A percentile compares a stretch with the other conserved stretches of the same genome.
phyloP scores from a whole-genome alignment of 2,797 vertebrate species.

The Cercopithecus diana region DNA sequence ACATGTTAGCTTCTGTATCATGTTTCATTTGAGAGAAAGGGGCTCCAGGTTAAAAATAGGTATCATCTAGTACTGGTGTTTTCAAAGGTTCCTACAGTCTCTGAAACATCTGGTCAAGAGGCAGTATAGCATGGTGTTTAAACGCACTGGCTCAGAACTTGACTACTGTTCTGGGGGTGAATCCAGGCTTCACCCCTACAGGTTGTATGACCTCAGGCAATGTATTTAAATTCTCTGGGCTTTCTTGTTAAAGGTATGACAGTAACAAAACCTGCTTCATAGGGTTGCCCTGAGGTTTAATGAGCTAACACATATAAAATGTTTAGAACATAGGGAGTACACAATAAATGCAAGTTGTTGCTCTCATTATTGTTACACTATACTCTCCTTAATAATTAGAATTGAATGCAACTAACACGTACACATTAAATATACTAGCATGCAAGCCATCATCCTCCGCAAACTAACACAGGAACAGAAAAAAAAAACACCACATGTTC shows the following conservation, averaged over 20 bases:
- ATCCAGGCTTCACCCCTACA: neutral
- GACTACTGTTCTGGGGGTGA: neutral
- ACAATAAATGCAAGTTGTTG: neutral
- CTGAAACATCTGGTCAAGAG: neutral
- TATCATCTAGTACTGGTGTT: neutral
- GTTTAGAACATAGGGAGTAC: neutral
- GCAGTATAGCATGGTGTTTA: neutral
- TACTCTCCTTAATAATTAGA: neutral
- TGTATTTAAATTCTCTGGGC: neutral
- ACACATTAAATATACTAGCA: constrained; percentile 9
- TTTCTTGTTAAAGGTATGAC: neutral
- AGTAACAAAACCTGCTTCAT: constrained; percentile 1
- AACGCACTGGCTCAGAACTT: neutral
- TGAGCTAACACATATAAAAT: neutral
- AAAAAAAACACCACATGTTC: neutral
- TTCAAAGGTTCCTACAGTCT: neutral
- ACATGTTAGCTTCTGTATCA: neutral
- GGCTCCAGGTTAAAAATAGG: neutral
- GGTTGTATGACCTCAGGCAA: neutral
- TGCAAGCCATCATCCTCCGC: neutral
- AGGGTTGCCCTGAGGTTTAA: neutral
- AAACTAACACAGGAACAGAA: neutral
- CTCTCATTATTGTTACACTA: neutral
- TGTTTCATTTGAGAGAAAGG: neutral
- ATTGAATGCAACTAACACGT: neutral